Percentiles rank a stretch among this genome's conserved stretches.
Conservation (phyloP, 1,140 invertebrate species). For the Oreohelix idahoensis region DNA sequence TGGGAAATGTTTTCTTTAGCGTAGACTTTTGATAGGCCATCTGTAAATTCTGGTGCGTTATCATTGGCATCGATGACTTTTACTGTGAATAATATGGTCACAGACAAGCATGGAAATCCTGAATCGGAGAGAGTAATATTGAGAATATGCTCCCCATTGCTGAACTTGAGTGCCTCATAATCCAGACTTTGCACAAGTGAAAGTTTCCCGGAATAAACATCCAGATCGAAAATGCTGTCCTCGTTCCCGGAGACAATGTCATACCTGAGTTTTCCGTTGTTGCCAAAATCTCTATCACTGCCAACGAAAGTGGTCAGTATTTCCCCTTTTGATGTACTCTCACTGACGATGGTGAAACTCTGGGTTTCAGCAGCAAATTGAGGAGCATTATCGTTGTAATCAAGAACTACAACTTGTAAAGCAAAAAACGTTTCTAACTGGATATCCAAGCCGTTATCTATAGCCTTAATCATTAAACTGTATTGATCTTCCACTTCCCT, state of each 20-base stretch:
- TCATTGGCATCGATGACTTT: constrained; percentile 87
- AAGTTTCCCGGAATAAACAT: constrained; percentile 85
- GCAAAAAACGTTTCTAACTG: constrained; percentile 77
- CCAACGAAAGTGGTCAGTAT: constrained; percentile 58
- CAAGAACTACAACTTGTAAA: constrained; percentile 82
- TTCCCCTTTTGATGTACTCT: constrained; percentile 56
- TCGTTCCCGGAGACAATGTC: constrained; percentile 92
- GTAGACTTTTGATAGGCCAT: constrained; percentile 84
- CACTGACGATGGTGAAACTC: constrained; percentile 41
- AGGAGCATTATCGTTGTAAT: constrained; percentile 95
- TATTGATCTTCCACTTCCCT: constrained; percentile 79
- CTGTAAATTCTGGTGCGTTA: constrained; percentile 87
- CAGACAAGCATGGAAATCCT: constrained; percentile 77
- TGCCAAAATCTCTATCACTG: constrained; percentile 73
- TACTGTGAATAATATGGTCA: constrained; percentile 54
- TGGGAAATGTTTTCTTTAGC: constrained; percentile 84
- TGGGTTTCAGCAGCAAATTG: constrained; percentile 42
- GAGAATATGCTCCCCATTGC: constrained; percentile 83
- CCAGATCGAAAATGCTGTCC: constrained; percentile 86
- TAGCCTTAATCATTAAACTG: constrained; percentile 76
- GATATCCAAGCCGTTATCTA: constrained; percentile 85
- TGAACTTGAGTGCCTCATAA: constrained; percentile 86
- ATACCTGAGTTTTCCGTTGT: constrained; percentile 79
- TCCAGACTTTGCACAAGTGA: constrained; percentile 87
- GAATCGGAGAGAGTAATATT: constrained; percentile 83